phyloP scores from a whole-genome alignment of 2,888 invertebrate genomes.

The Cryptocephalus moraei region DNA sequence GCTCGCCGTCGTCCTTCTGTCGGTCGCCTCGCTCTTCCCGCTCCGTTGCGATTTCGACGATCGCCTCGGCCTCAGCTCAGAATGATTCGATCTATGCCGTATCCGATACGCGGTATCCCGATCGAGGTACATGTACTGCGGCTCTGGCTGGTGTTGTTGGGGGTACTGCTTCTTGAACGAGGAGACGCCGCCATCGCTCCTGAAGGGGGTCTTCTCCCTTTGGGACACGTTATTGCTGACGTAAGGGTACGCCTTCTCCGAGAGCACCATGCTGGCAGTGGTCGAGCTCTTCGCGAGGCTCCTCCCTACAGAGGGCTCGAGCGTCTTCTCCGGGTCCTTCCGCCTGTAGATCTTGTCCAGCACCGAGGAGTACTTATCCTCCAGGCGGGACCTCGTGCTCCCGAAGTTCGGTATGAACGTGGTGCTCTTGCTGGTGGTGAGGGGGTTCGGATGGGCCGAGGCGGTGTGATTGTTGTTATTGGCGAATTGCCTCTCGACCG shows the following conservation, averaged over 20 bases:
- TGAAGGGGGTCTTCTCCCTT: constrained; percentile 55
- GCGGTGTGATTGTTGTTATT: background rate
- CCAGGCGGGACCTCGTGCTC: constrained; percentile 54
- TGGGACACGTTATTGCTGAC: constrained; percentile 31
- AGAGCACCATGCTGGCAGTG: constrained; percentile 51
- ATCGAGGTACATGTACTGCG: constrained; percentile 33
- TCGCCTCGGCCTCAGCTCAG: constrained; percentile 33
- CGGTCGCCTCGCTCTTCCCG: constrained; percentile 58
- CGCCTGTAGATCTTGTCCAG: constrained; percentile 60
- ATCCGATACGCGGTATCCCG: constrained; percentile 30
- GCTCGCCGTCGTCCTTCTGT: constrained; percentile 34
- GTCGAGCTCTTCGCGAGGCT: constrained; percentile 60
- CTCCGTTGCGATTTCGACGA: constrained; percentile 46
- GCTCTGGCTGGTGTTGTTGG: constrained; percentile 18
- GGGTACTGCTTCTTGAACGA: constrained; percentile 21
- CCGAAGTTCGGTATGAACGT: constrained; percentile 33
- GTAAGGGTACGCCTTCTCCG: constrained; percentile 57
- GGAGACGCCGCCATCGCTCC: constrained; percentile 38
- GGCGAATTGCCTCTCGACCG: constrained; percentile 30
- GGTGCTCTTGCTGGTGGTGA: constrained; percentile 26
- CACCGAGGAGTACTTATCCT: constrained; percentile 70
- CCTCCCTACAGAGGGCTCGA: constrained; percentile 47
- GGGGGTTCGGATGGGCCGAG: constrained; percentile 9
- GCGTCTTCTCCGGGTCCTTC: constrained; percentile 57
- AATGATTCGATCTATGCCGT: constrained; percentile 34